Base-by-base conservation (phyloP, 2,888 invertebrate genomes). In the Lasioglossum malachurum region DNA sequence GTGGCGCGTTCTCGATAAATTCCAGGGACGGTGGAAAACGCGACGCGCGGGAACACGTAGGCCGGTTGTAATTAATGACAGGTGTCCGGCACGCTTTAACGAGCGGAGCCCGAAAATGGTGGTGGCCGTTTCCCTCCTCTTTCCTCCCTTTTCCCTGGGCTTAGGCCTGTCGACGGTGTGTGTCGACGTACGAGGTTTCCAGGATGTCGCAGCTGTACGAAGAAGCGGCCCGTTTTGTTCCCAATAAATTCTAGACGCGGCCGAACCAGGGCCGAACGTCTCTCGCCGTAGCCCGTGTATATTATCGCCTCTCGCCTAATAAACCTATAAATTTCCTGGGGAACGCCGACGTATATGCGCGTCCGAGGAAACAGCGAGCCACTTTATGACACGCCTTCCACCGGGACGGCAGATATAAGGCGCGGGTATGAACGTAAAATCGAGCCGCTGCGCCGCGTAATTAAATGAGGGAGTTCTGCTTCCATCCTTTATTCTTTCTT, bases 281-380 rank as follows among this genome's bases (percentile, higher is more conserved):
- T 60, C 80, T 46, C 78, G 76, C 73, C 79, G 71, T 35, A 38
- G 38, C 60, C 72, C 60, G 44, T 78, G 90, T 78, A 88, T 91
- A 88, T 91, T 88, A 91, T 92, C 88, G 44, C 44, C 88, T 86
- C 86, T 87, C 82, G 84, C 64, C 88, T 91, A 92, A 93, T 92
- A 92, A 92, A 91, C 90, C 88, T 80, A 92, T 92, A 92, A 93
- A 92, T 93, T 89, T 80, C 84, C 76, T 27, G 69, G 77, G 64
- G 76, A 77, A 73, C 60, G 72, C 23, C 53, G 76, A 80, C 80
- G 75, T 49, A 60, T 74, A 78, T 19, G 75, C 78, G 73, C 75
- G 77, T 71, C 41, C 80, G 71, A 73, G 80, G 73, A 83, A 83
- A 86, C 76, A 41, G 73, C 82, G 46, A 49, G 82, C 60, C 80